A percentile compares a stretch with the other conserved stretches of the same genome.
Evolutionary conservation across 2,888 invertebrate genomes (phyloP).

Genomic region (Schizaphis graminum): DNA sequence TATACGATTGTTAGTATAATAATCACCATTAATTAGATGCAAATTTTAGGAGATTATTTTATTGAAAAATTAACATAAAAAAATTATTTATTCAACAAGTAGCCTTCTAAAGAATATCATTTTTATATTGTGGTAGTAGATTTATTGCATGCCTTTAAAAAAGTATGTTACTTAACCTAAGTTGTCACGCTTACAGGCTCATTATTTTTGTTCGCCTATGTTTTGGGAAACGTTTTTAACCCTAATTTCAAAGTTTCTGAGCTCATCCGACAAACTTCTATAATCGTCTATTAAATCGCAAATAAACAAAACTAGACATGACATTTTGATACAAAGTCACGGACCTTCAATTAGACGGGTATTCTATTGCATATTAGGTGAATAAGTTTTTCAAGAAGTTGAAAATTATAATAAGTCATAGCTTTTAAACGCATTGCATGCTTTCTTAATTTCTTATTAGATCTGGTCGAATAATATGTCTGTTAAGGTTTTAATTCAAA

Average conservation of each 20-base stretch:
- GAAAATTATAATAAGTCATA: not conserved
- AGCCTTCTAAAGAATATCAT: not conserved
- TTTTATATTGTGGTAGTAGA: not conserved
- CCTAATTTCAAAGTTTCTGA: conserved; percentile 43
- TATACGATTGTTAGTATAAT: conserved; percentile 6
- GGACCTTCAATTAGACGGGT: conserved; percentile 19
- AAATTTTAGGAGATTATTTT: conserved; percentile 16
- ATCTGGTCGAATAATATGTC: not conserved
- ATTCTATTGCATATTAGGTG: conserved; percentile 21
- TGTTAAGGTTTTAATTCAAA: not conserved
- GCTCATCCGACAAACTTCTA: conserved; percentile 36
- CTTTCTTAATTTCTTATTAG: not conserved
- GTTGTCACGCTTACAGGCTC: not conserved
- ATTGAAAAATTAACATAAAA: conserved; percentile 14
- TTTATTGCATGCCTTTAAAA: not conserved
- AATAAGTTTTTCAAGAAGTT: not conserved
- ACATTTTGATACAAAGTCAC: conserved; percentile 50
- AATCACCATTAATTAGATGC: not conserved
- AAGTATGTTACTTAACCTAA: not conserved
- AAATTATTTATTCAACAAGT: conserved; percentile 48
- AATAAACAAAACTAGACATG: conserved; percentile 41
- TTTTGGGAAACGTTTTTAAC: conserved; percentile 15
- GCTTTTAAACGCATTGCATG: not conserved
- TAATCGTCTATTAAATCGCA: conserved; percentile 36
- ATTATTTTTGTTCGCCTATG: not conserved